These are phyloP conservation scores for Podarcis muralis DNA, from an alignment of 2,113 vertebrate genomes.

Conservation along the genomic window DNA sequence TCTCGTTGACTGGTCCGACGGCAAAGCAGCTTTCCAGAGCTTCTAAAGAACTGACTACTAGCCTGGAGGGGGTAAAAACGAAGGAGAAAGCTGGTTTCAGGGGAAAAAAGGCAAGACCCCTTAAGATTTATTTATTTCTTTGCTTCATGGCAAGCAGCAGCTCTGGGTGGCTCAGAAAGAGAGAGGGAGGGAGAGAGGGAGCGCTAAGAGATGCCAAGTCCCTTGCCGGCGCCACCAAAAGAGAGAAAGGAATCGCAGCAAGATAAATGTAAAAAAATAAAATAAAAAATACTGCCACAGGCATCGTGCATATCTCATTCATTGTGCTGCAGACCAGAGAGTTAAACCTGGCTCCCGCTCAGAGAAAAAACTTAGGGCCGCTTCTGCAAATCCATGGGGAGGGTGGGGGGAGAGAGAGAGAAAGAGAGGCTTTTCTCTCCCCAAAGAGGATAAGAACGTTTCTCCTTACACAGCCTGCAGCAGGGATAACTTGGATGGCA, in stretches of 20 bases:
- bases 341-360: slow-evolving; percentile 76
- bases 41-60: slow-evolving; percentile 98
- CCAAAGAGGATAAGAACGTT: slow-evolving; percentile 76
- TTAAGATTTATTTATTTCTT: slow-evolving; percentile 47
- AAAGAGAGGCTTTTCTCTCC: slow-evolving; percentile 67
- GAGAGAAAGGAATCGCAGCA: slow-evolving; percentile 72
- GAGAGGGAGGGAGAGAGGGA: background rate
- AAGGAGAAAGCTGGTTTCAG: slow-evolving; percentile 73
- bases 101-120: slow-evolving; percentile 64
- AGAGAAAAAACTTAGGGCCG: slow-evolving; percentile 77
- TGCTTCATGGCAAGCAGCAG: slow-evolving; percentile 63
- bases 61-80: slow-evolving; percentile 72
- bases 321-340: slow-evolving; percentile 73
- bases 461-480: slow-evolving; percentile 75
- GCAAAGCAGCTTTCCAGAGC: slow-evolving; percentile 98
- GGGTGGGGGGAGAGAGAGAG: slow-evolving; percentile 51
- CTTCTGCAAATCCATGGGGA: slow-evolving; percentile 71
- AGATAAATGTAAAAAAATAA: slow-evolving; percentile 37
- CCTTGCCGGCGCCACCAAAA: background rate
- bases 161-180: slow-evolving; percentile 71
- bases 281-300: slow-evolving; percentile 73
- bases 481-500: slow-evolving; percentile 77
- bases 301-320: slow-evolving; percentile 72
- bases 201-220: slow-evolving; percentile 75
- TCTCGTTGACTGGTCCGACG: slow-evolving; percentile 91